Conservation (phyloP, 2,888 invertebrate genomes). For the Apodemia zela region DNA sequence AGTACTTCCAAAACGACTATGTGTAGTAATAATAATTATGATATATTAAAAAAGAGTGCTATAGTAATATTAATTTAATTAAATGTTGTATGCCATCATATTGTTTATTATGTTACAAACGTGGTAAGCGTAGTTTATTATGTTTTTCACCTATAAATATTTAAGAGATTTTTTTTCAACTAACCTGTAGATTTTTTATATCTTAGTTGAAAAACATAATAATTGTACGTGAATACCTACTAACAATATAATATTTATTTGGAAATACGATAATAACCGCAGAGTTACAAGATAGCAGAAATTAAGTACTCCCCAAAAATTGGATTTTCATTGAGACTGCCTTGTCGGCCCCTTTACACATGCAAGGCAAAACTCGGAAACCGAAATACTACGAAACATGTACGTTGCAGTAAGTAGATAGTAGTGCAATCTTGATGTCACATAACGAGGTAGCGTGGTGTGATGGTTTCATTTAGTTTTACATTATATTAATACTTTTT, state of each 20-base stretch:
- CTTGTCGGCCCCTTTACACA: conserved; percentile 43
- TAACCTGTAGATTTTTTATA: not conserved
- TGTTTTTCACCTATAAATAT: conserved; percentile 38
- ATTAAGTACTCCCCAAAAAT: conserved; percentile 63
- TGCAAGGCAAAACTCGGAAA: conserved; percentile 56
- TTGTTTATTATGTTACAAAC: not conserved
- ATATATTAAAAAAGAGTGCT: too few relatives aligned
- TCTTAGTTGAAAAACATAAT: conserved; percentile 55
- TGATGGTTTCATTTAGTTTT: conserved; percentile 60
- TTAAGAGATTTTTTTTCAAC: too few relatives aligned
- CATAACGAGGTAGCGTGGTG: conserved; percentile 69
- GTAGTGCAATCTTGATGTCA: conserved; percentile 57
- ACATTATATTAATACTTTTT: conserved; percentile 23
- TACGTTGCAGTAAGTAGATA: conserved; percentile 58
- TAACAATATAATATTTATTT: conserved; percentile 67
- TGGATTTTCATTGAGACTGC: conserved; percentile 60
- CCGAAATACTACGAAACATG: conserved; percentile 40
- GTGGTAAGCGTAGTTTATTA: conserved; percentile 35
- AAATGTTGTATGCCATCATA: not conserved
- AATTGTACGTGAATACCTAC: conserved; percentile 44
- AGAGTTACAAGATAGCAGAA: conserved; percentile 63
- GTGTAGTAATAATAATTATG: too few relatives aligned
- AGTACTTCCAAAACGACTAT: too few relatives aligned
- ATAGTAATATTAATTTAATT: too few relatives aligned
- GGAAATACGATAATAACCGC: conserved; percentile 61